phyloP scores from a whole-genome alignment of 2,888 invertebrate species.

The Phortica magna region DNA sequence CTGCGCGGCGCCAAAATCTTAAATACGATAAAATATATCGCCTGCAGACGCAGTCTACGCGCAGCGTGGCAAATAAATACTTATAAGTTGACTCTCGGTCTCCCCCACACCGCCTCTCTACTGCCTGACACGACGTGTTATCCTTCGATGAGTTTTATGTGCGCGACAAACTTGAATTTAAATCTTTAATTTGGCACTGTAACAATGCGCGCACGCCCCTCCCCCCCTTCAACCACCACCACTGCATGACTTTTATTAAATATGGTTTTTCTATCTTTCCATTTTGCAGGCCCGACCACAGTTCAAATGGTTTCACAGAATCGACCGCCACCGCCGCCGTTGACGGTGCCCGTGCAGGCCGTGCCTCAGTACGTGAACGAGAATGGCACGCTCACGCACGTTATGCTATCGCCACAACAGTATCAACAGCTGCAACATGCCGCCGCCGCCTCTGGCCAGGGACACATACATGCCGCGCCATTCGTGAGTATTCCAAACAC shows the following conservation, averaged over 20 bases:
- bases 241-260: not conserved
- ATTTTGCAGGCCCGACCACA: slow-evolving; percentile 86
- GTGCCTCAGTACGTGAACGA: slow-evolving; percentile 96
- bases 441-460: slow-evolving; percentile 70
- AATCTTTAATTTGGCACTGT: not conserved
- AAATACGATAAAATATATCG: slow-evolving; percentile 25
- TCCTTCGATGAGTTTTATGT: not conserved
- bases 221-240: not conserved
- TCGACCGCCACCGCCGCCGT: slow-evolving; percentile 87
- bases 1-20: slow-evolving; percentile 58
- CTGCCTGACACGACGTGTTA: not conserved
- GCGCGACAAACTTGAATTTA: not conserved
- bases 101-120: too few relatives aligned
- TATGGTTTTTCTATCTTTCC: slow-evolving; percentile 32
- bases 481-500: slow-evolving; percentile 81
- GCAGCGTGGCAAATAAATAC: slow-evolving; percentile 3
- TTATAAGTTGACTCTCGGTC: not conserved
- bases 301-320: slow-evolving; percentile 92
- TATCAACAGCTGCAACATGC: slow-evolving; percentile 76
- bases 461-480: slow-evolving; percentile 81
- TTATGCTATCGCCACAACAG: slow-evolving; percentile 90
- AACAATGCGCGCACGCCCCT: not conserved
- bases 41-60: slow-evolving; percentile 26
- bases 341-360: slow-evolving; percentile 94
- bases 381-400: slow-evolving; percentile 91